Evolutionary conservation across 1,140 invertebrate species (phyloP).

Genomic region (Drosophila bocqueti): DNA sequence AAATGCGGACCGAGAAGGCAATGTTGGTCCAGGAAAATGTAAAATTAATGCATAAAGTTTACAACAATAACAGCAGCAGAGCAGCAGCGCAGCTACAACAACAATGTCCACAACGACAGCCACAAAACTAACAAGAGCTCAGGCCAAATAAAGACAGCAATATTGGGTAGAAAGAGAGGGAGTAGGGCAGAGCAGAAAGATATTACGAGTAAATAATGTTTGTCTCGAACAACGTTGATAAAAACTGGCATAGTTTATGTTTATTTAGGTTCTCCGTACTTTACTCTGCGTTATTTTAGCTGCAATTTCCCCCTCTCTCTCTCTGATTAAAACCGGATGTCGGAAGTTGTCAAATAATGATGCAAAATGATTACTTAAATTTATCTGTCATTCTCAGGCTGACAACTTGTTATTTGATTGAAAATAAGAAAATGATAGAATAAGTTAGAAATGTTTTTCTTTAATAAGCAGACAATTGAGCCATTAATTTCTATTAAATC

Average conservation of each 20-base stretch:
- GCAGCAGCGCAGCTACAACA: conserved; percentile 42
- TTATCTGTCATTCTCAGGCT: not conserved
- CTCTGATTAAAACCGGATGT: conserved; percentile 30
- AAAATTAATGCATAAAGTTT: conserved; percentile 84
- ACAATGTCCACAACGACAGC: conserved; percentile 56
- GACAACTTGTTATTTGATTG: not conserved
- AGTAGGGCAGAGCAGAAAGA: conserved; percentile 30
- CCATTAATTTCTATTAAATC: not conserved
- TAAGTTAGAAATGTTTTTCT: not conserved
- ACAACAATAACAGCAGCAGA: conserved; percentile 59
- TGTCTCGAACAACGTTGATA: conserved; percentile 53
- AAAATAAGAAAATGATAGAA: too few species aligned
- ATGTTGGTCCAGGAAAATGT: conserved; percentile 68
- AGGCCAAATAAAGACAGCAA: conserved; percentile 44
- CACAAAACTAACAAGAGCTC: conserved; percentile 48
- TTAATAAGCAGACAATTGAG: not conserved
- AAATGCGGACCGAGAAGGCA: conserved; percentile 10
- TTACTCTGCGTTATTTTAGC: conserved; percentile 22
- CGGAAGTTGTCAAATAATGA: conserved; percentile 70
- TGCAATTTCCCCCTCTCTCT: conserved; percentile 20
- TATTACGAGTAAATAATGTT: conserved; percentile 75
- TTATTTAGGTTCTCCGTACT: conserved; percentile 43
- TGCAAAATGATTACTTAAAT: conserved; percentile 21
- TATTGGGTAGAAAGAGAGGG: conserved; percentile 25
- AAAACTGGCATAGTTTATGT: conserved; percentile 62